phyloP scores from a whole-genome alignment of 2,888 invertebrate genomes.

The Eristalis intricaria region DNA sequence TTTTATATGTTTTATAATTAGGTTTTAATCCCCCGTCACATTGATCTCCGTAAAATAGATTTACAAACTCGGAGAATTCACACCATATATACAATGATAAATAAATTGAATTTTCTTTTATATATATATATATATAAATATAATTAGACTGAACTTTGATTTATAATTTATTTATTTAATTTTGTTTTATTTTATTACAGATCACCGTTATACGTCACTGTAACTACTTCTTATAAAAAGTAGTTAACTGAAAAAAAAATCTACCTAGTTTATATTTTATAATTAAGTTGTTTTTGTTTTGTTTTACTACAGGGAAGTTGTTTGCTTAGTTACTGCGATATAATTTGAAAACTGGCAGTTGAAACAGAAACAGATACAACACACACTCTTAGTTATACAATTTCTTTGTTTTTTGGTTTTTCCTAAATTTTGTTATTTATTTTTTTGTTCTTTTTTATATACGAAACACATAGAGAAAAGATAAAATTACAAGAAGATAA shows the following conservation, averaged over 20 bases:
- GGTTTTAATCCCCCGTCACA: constrained; percentile 32
- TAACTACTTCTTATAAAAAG: constrained; percentile 54
- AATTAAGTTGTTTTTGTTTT: constrained; percentile 38
- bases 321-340: constrained; percentile 60
- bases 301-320: constrained; percentile 61
- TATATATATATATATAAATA: constrained; percentile 33
- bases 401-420: neutral
- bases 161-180: constrained; percentile 31
- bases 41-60: constrained; percentile 62
- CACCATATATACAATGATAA: constrained; percentile 69
- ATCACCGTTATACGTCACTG: constrained; percentile 66
- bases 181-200: constrained; percentile 52
- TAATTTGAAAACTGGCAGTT: constrained; percentile 68
- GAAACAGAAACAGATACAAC: constrained; percentile 64
- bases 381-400: constrained; percentile 58
- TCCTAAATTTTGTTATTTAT: constrained; percentile 12
- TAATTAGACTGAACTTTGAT: constrained; percentile 64
- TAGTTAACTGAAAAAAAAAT: constrained; percentile 62
- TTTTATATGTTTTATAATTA: constrained; percentile 53
- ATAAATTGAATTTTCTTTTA: constrained; percentile 24
- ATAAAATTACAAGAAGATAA: constrained; percentile 70
- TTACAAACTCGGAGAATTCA: constrained; percentile 68
- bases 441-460: constrained; percentile 43
- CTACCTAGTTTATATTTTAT: constrained; percentile 63
- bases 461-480: constrained; percentile 67